Evolutionary conservation across 2,797 vertebrate genomes (phyloP).

Genomic region (Amphiprion clarkii): DNA sequence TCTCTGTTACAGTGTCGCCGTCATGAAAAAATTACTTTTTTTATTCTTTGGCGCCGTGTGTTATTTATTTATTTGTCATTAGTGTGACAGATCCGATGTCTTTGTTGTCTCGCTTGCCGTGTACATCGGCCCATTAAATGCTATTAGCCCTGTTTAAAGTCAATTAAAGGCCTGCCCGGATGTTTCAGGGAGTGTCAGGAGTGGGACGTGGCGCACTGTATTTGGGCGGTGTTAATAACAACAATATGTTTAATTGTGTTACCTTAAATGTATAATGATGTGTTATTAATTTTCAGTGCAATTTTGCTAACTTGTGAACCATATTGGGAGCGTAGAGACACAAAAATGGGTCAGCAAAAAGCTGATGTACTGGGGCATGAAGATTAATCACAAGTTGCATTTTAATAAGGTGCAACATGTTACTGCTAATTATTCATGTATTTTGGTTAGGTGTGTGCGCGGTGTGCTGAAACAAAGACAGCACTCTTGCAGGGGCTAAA

Average conservation of each 20-base stretch:
- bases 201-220: slow-evolving; percentile 17
- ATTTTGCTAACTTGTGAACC: slow-evolving; percentile 70
- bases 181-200: slow-evolving; percentile 9
- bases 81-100: neutral
- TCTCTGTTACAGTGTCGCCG: neutral
- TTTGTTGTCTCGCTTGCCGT: slow-evolving; percentile 21
- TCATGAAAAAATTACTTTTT: slow-evolving; percentile 1
- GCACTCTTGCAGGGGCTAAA: neutral
- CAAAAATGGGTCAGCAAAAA: slow-evolving; percentile 76
- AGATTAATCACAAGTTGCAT: slow-evolving; percentile 78
- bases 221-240: slow-evolving; percentile 39
- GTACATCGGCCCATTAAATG: slow-evolving; percentile 27
- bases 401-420: slow-evolving; percentile 73
- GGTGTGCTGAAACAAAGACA: neutral
- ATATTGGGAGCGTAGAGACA: slow-evolving; percentile 52
- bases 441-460: slow-evolving; percentile 13
- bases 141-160: slow-evolving; percentile 32
- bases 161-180: slow-evolving; percentile 16
- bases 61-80: neutral
- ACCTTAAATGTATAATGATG: slow-evolving; percentile 76
- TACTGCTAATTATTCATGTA: slow-evolving; percentile 54
- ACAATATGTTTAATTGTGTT: slow-evolving; percentile 73
- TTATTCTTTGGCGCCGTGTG: neutral
- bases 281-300: slow-evolving; percentile 72
- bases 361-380: slow-evolving; percentile 62